phyloP scores from a whole-genome alignment of 2,113 vertebrate genomes.

The Pleuronectes platessa region DNA sequence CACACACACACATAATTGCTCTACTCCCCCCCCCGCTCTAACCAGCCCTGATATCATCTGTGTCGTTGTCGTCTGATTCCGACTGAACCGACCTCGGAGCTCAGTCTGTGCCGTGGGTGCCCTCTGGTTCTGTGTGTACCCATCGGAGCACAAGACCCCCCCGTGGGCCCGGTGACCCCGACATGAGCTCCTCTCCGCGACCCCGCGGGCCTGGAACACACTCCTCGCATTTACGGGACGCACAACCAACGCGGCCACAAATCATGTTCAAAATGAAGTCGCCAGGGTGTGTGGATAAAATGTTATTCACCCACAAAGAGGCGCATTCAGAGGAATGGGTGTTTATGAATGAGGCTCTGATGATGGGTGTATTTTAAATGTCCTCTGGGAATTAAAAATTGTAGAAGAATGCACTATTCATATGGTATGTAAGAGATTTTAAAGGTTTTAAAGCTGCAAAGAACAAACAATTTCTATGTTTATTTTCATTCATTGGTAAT shows the following conservation, averaged over 20 bases:
- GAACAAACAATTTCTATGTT: too few relatives aligned
- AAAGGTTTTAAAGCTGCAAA: too few relatives aligned
- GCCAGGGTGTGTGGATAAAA: slow-evolving; percentile 14
- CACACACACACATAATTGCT: slow-evolving; percentile 53
- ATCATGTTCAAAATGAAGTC: slow-evolving; percentile 13
- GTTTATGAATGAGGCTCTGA: slow-evolving; percentile 4
- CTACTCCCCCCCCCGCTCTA: slow-evolving; percentile 41
- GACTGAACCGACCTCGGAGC: slow-evolving; percentile 50
- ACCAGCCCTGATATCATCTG: slow-evolving; percentile 61
- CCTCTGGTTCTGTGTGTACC: slow-evolving; percentile 44
- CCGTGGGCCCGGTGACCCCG: slow-evolving; percentile 56
- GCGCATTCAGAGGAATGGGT: slow-evolving; percentile 14
- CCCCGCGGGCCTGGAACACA: slow-evolving; percentile 29
- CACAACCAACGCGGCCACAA: slow-evolving; percentile 8
- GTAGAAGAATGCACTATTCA: not conserved
- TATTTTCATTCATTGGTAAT: too few relatives aligned
- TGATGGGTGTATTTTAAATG: not conserved
- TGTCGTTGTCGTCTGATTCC: slow-evolving; percentile 62
- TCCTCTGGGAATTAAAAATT: not conserved
- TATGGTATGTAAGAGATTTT: not conserved
- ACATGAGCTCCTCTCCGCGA: slow-evolving; percentile 50
- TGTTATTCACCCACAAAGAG: slow-evolving; percentile 34
- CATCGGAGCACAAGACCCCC: slow-evolving; percentile 53
- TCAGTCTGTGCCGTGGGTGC: slow-evolving; percentile 5
- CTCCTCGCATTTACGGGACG: slow-evolving; percentile 22